phyloP scores from a whole-genome alignment of 1,140 invertebrate species.

The Megalopta genalis region DNA sequence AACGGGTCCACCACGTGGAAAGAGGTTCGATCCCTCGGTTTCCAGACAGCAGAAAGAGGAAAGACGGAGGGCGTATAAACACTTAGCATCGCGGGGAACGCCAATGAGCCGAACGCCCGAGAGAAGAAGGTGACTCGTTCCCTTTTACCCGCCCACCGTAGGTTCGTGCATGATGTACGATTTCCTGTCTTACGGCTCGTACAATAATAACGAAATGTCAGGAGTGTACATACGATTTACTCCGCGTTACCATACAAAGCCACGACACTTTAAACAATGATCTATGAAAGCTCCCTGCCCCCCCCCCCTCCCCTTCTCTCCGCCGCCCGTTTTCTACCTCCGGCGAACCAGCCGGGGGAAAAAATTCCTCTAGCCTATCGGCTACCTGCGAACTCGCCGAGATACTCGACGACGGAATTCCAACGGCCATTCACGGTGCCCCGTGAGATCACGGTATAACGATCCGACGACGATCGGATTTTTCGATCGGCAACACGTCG shows the following conservation, averaged over 20 bases:
- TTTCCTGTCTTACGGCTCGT: conserved; percentile 64
- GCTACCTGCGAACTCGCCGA: conserved; percentile 32
- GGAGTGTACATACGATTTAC: conserved; percentile 63
- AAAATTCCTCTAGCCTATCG: conserved; percentile 7
- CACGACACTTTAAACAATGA: conserved; percentile 61
- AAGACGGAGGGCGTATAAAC: conserved; percentile 48
- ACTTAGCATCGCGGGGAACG: conserved; percentile 43
- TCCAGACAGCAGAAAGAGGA: not conserved
- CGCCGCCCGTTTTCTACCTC: no score
- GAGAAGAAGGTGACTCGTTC: conserved; percentile 62
- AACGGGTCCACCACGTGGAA: not conserved
- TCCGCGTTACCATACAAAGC: conserved; percentile 58
- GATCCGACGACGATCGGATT: not conserved
- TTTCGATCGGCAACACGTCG: no score
- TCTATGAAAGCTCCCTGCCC: conserved; percentile 42
- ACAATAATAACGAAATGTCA: conserved; percentile 67
- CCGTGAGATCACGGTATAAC: no score
- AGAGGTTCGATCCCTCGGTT: conserved; percentile 6
- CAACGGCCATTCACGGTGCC: not conserved
- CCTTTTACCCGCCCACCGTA: conserved; percentile 65
- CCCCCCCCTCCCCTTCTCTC: not conserved
- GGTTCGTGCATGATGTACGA: conserved; percentile 64
- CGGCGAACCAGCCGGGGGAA: not conserved
- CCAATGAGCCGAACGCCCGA: conserved; percentile 50
- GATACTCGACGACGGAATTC: conserved; percentile 14